Conservation (phyloP, 2,113 vertebrate species). For the Pollimyrus isidori region DNA sequence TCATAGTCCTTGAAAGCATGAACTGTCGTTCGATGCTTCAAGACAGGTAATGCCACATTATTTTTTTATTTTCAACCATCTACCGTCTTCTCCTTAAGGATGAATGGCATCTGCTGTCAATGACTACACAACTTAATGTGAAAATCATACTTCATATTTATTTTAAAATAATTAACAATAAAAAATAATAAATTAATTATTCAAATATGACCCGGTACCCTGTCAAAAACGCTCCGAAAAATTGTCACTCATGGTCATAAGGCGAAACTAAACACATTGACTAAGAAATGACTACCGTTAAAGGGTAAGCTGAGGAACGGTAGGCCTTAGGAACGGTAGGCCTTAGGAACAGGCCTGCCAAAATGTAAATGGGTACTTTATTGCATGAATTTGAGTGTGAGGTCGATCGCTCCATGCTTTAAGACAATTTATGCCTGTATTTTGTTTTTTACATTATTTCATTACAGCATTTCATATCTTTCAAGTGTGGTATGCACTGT, state of each 20-base stretch:
- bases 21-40: neutral
- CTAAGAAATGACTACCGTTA: neutral
- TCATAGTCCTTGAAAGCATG: constrained; percentile 13
- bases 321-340: no score
- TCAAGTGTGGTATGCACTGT: neutral
- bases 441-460: neutral
- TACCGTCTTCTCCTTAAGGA: neutral
- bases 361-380: neutral
- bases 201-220: neutral
- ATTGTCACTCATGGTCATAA: neutral
- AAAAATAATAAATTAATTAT: neutral
- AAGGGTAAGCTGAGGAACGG: neutral
- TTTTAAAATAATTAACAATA: neutral
- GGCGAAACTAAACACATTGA: neutral
- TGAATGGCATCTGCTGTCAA: neutral
- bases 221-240: neutral
- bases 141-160: neutral
- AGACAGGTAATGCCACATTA: neutral
- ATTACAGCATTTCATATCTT: neutral
- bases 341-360: no score
- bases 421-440: neutral
- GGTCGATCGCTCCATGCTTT: neutral
- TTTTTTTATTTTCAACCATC: neutral
- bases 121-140: neutral
- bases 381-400: neutral